Conservation (phyloP, 2,797 vertebrate species). For the Perodicticus potto region DNA sequence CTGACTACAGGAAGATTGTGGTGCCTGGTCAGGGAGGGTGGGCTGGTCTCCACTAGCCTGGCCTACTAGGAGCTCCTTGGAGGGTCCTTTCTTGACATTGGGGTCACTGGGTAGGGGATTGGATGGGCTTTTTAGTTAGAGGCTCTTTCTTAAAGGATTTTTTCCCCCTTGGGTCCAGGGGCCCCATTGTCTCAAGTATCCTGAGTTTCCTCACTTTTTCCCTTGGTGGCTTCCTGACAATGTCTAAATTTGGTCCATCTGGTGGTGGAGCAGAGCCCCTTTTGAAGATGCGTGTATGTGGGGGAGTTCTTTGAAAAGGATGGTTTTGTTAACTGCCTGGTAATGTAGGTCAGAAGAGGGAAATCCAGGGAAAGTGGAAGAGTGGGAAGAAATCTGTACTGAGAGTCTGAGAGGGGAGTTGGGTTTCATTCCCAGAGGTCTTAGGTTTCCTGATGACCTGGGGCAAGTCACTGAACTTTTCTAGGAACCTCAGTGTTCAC, state of each 20-base stretch:
- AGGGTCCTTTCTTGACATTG: not conserved
- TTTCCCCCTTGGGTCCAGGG: not conserved
- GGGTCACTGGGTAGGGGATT: not conserved
- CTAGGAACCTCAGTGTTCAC: not conserved
- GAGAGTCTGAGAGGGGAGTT: not conserved
- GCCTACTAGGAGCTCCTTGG: not conserved
- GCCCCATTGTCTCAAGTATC: not conserved
- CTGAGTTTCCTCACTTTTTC: not conserved
- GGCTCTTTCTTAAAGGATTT: not conserved
- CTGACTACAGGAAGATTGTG: not conserved
- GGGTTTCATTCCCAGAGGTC: not conserved
- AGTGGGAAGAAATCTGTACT: not conserved
- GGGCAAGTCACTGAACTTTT: slow-evolving; percentile 27
- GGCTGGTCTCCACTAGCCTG: not conserved
- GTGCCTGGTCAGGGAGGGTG: not conserved
- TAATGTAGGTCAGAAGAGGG: slow-evolving; percentile 31
- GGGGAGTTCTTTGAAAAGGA: slow-evolving; percentile 23
- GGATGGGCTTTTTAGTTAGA: not conserved
- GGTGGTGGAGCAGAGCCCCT: not conserved
- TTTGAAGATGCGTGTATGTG: not conserved
- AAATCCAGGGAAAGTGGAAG: not conserved
- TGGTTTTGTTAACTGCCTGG: slow-evolving; percentile 20
- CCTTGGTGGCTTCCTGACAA: not conserved
- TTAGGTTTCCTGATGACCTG: not conserved
- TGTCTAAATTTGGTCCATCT: not conserved